A percentile compares a stretch with the other conserved stretches of the same genome.
Evolutionary conservation across 2,888 invertebrate genomes (phyloP).

Genomic region (Parnassius mnemosyne): DNA sequence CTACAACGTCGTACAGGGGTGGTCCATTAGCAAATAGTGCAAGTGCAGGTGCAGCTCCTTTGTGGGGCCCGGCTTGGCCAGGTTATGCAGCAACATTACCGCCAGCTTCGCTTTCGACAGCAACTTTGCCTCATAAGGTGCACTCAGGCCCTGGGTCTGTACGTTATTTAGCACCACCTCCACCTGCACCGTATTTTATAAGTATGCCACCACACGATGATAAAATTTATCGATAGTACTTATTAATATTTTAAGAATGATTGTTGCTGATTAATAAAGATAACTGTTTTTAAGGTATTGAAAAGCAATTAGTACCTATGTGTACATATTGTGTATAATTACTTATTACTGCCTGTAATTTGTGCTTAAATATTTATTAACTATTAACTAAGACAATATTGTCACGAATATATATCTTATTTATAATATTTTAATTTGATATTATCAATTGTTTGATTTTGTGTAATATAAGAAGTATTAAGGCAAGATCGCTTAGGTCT

Average conservation of each 20-base stretch:
- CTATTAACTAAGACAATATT: conserved; percentile 13
- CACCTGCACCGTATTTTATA: conserved; percentile 83
- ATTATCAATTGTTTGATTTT: background rate
- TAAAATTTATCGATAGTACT: conserved; percentile 82
- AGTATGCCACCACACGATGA: conserved; percentile 82
- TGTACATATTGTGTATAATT: conserved; percentile 24
- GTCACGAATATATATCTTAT: conserved; percentile 17
- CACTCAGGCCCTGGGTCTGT: conserved; percentile 76
- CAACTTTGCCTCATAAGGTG: conserved; percentile 85
- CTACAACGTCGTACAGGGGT: conserved; percentile 84
- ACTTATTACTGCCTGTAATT: conserved; percentile 32
- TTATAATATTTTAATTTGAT: conserved; percentile 3
- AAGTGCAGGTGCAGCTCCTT: conserved; percentile 82
- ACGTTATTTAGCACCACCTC: conserved; percentile 81
- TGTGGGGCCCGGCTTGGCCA: conserved; percentile 78
- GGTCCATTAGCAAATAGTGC: conserved; percentile 84
- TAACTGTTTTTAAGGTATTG: conserved; percentile 20
- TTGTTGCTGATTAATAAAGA: conserved; percentile 1
- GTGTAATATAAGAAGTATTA: background rate
- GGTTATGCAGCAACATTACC: conserved; percentile 82
- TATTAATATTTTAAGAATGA: background rate
- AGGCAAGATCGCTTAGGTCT: conserved; percentile 47
- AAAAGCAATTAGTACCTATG: conserved; percentile 27
- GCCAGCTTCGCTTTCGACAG: conserved; percentile 80
- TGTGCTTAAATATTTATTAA: conserved; percentile 31